Conservation (phyloP, 2,797 vertebrate species). For the Ispidina lecontei region DNA sequence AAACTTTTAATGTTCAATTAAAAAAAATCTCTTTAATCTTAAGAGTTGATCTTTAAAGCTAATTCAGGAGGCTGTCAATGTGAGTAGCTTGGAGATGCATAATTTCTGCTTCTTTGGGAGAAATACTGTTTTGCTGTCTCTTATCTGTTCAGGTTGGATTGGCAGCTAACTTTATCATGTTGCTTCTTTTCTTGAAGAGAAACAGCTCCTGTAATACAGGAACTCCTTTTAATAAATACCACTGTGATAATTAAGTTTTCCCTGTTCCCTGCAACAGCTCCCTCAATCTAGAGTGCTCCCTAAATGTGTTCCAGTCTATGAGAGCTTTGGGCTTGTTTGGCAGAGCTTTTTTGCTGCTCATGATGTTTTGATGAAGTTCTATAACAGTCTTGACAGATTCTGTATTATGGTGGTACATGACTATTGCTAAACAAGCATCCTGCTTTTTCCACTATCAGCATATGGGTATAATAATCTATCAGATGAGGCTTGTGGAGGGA, state of each 20-base stretch:
- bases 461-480: neutral
- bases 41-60: neutral
- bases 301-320: neutral
- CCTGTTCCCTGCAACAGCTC: neutral
- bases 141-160: neutral
- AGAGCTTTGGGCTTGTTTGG: neutral
- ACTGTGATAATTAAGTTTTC: neutral
- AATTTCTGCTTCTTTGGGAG: neutral
- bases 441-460: neutral
- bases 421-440: neutral
- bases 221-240: neutral
- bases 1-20: neutral
- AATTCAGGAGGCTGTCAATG: neutral
- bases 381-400: too few relatives aligned
- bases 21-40: neutral
- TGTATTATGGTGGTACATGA: neutral
- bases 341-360: neutral
- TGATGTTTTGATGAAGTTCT: neutral
- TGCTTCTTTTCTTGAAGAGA: neutral
- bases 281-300: neutral
- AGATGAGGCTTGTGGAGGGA: neutral
- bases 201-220: neutral
- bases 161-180: neutral
- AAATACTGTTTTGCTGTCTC: accelerated
- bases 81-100: neutral